Evolutionary conservation across 2,113 vertebrate genomes (phyloP).

Genomic region (Microcebus tavaratra): DNA sequence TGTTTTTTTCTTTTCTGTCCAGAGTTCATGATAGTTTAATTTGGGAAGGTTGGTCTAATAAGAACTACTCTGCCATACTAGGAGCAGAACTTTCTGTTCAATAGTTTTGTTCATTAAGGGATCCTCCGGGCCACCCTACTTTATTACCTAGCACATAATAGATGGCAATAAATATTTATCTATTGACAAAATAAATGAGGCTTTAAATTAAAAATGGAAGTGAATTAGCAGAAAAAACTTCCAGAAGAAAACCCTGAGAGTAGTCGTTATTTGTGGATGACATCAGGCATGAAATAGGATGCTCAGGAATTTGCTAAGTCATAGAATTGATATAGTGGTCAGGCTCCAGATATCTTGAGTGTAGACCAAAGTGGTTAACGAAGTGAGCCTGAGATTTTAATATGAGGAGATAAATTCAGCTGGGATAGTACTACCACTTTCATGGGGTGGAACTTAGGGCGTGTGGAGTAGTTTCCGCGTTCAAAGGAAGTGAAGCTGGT

Average conservation of each 20-base stretch:
- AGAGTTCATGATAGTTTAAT: neutral
- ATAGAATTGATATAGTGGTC: neutral
- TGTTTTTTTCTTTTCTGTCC: neutral
- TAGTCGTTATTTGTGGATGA: neutral
- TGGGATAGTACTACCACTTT: neutral
- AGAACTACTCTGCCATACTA: neutral
- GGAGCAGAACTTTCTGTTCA: conserved; percentile 20
- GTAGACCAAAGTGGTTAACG: neutral
- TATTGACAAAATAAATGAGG: neutral
- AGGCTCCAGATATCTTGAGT: neutral
- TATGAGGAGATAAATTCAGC: neutral
- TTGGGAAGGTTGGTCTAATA: neutral
- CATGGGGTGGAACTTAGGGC: neutral
- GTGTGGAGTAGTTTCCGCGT: neutral
- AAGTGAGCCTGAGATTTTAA: neutral
- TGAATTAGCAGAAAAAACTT: neutral
- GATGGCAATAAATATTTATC: neutral
- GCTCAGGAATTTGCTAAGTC: neutral
- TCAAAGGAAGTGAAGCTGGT: neutral
- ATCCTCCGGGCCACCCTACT: neutral
- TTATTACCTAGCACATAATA: neutral
- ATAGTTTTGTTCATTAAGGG: neutral
- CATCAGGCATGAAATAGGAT: neutral
- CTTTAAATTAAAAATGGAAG: conserved; percentile 27
- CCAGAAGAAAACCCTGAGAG: neutral